phyloP scores from a whole-genome alignment of 2,113 vertebrate species.

The Neogale vison region DNA sequence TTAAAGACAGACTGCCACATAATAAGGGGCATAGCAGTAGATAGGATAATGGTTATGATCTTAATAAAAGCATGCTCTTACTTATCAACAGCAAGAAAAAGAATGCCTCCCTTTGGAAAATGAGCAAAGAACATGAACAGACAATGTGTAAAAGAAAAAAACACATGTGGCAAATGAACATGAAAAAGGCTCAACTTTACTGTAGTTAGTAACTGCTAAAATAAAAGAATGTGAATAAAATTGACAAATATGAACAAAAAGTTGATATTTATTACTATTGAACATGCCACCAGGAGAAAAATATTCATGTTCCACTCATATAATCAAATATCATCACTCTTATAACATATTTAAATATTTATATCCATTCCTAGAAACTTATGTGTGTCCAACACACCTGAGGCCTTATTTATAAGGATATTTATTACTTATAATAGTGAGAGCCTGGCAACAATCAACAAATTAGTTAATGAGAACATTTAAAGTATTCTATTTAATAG shows the following conservation, averaged over 20 bases:
- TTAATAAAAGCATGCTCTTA: background rate
- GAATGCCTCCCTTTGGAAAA: background rate
- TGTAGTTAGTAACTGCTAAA: background rate
- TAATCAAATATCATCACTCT: background rate
- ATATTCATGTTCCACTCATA: background rate
- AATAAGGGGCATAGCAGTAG: background rate
- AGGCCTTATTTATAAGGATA: background rate
- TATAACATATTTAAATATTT: slow-evolving; percentile 12
- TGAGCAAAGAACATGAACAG: background rate
- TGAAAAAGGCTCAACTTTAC: background rate
- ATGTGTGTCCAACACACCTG: background rate
- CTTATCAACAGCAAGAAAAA: background rate
- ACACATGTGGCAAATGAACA: background rate
- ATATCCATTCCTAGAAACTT: background rate
- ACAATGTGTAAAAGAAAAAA: background rate
- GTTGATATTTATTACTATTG: background rate
- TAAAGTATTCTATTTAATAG: slow-evolving; percentile 43
- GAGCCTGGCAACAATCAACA: background rate
- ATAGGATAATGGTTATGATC: background rate
- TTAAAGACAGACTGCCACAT: background rate
- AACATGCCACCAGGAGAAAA: background rate
- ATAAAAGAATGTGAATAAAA: slow-evolving; percentile 18
- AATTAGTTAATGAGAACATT: slow-evolving; percentile 1
- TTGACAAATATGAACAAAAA: background rate
- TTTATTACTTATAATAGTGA: background rate